phyloP scores from a whole-genome alignment of 2,888 invertebrate genomes.

The Pyrocoelia pectoralis region DNA sequence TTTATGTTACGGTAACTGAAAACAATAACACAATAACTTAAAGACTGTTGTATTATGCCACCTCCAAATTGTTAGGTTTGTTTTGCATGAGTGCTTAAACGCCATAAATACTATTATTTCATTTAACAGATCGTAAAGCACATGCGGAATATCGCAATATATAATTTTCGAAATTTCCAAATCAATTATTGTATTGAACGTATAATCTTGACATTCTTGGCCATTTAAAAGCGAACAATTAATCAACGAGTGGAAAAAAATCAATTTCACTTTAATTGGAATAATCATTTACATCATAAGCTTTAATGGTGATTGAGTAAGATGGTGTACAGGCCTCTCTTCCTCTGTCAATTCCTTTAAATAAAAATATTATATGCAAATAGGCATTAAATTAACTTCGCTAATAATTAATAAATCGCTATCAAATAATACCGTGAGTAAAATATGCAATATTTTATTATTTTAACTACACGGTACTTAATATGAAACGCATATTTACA shows the following conservation, averaged over 20 bases:
- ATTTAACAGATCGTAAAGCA: constrained; percentile 19
- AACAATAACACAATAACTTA: constrained; percentile 9
- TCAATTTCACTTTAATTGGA: constrained; percentile 29
- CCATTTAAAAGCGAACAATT: background rate
- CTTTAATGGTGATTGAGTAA: constrained; percentile 11
- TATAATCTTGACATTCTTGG: background rate
- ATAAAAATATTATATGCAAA: constrained; percentile 31
- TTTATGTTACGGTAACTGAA: background rate
- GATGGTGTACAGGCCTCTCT: constrained; percentile 9
- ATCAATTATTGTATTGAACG: background rate
- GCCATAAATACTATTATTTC: constrained; percentile 14
- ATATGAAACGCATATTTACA: constrained; percentile 35
- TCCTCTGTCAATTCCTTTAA: constrained; percentile 14
- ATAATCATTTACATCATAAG: constrained; percentile 13
- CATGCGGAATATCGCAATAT: background rate
- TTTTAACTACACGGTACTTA: constrained; percentile 36
- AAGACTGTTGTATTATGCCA: constrained; percentile 1
- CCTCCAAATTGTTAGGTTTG: constrained; percentile 16
- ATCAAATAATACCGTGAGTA: constrained; percentile 31
- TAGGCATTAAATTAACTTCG: constrained; percentile 24
- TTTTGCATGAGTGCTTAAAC: constrained; percentile 12
- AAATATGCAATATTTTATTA: constrained; percentile 35
- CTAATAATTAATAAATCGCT: constrained; percentile 33
- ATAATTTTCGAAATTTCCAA: background rate
- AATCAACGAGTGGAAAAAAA: constrained; percentile 20